phyloP scores from a whole-genome alignment of 2,113 vertebrate genomes.

The Mellivora capensis region DNA sequence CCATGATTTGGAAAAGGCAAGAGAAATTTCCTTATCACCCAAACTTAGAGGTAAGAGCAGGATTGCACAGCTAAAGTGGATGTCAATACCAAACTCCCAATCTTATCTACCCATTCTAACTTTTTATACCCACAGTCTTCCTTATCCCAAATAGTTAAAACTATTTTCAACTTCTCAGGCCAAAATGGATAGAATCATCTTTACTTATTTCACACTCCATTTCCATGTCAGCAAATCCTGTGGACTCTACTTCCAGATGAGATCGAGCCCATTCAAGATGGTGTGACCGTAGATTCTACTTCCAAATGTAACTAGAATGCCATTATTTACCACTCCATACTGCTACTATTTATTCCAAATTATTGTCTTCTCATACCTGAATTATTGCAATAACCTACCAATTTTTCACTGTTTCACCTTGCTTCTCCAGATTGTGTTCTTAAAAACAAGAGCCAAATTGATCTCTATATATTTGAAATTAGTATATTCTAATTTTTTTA shows the following conservation, averaged over 20 bases:
- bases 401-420: not conserved
- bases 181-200: not conserved
- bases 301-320: not conserved
- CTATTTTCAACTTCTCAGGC: not conserved
- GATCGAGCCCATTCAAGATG: too few species aligned
- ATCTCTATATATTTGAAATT: not conserved
- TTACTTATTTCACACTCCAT: not conserved
- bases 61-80: not conserved
- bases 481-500: not conserved
- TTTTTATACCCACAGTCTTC: not conserved
- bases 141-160: not conserved
- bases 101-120: too few species aligned
- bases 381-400: not conserved
- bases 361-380: not conserved
- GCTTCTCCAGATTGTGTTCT: not conserved
- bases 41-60: not conserved
- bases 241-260: not conserved
- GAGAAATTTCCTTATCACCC: not conserved
- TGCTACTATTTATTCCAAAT: not conserved
- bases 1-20: not conserved
- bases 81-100: not conserved
- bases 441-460: not conserved
- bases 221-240: not conserved
- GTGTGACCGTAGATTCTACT: not conserved
- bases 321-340: not conserved